A percentile compares a stretch with the other conserved stretches of the same genome.
Conservation (phyloP, 1,140 invertebrate species). For the Caenorhabditis latens region DNA sequence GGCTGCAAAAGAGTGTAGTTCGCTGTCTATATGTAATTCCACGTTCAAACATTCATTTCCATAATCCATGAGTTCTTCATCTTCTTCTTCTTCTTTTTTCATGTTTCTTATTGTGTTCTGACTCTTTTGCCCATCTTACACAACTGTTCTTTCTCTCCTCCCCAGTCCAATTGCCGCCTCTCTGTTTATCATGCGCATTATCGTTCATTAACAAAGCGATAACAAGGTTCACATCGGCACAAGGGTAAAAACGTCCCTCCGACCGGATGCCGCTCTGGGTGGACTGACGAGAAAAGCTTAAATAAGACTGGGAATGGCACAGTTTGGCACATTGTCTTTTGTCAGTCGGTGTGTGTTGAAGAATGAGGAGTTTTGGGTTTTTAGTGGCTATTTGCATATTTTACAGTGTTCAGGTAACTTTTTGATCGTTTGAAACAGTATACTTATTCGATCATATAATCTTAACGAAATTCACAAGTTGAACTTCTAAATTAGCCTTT, state of each 20-base stretch:
- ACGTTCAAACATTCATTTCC: conserved; percentile 2
- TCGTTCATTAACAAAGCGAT: conserved; percentile 52
- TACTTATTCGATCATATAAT: too few relatives aligned
- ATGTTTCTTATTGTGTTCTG: conserved; percentile 5
- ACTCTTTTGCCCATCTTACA: neutral
- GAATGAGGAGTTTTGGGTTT: conserved; percentile 7
- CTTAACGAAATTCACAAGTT: neutral
- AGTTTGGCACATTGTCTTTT: conserved; percentile 41
- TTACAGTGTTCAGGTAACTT: conserved; percentile 23
- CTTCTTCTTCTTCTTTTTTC: neutral
- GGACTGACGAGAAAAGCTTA: neutral
- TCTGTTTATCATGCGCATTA: conserved; percentile 47
- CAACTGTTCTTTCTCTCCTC: neutral
- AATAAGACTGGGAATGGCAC: conserved; percentile 9
- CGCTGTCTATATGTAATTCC: neutral
- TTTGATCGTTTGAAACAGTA: neutral
- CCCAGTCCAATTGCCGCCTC: too few relatives aligned
- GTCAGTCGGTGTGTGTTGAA: neutral
- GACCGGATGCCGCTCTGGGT: conserved; percentile 26
- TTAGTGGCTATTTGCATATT: neutral
- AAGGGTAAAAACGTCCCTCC: conserved; percentile 39
- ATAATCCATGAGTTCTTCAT: conserved; percentile 24
- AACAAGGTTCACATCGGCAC: conserved; percentile 32
- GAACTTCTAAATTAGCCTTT: neutral
- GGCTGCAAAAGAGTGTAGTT: neutral